Evolutionary conservation across 2,797 vertebrate species (phyloP).

Genomic region (Gymnoscopelus braueri): DNA sequence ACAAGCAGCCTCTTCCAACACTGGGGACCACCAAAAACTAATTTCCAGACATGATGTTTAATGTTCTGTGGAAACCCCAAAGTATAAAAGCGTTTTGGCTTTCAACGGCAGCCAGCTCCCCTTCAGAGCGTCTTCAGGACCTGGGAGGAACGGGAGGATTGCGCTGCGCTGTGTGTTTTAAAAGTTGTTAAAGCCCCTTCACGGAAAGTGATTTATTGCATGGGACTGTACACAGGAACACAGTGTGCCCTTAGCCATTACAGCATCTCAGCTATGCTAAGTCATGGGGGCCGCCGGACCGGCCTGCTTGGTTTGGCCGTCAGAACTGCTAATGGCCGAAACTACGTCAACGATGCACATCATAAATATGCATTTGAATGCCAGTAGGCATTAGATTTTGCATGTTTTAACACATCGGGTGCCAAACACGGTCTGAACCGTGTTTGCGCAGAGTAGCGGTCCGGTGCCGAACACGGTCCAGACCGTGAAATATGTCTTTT

Average conservation of each 20-base stretch:
- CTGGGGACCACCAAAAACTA: conserved; percentile 67
- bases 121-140: conserved; percentile 56
- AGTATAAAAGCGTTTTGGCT: conserved; percentile 58
- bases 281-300: conserved; percentile 16
- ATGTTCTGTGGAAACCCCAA: conserved; percentile 66
- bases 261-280: conserved; percentile 52
- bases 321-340: conserved; percentile 30
- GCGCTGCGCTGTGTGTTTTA: conserved; percentile 60
- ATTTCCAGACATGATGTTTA: conserved; percentile 79
- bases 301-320: conserved; percentile 66
- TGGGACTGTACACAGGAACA: conserved; percentile 52
- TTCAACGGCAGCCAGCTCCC: conserved; percentile 66
- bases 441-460: too few species aligned
- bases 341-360: conserved; percentile 37
- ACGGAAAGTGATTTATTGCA: conserved; percentile 69
- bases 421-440: too few species aligned
- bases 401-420: too few species aligned
- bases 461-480: too few species aligned
- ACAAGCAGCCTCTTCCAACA: conserved; percentile 56
- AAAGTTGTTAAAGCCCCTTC: conserved; percentile 60
- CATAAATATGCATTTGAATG: conserved; percentile 51
- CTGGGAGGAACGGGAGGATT: conserved; percentile 43
- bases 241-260: conserved; percentile 59
- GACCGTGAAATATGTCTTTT: too few species aligned
- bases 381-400: conserved; percentile 32